Conservation (phyloP, 2,797 vertebrate genomes). For the Ctenosaura bakeri region DNA sequence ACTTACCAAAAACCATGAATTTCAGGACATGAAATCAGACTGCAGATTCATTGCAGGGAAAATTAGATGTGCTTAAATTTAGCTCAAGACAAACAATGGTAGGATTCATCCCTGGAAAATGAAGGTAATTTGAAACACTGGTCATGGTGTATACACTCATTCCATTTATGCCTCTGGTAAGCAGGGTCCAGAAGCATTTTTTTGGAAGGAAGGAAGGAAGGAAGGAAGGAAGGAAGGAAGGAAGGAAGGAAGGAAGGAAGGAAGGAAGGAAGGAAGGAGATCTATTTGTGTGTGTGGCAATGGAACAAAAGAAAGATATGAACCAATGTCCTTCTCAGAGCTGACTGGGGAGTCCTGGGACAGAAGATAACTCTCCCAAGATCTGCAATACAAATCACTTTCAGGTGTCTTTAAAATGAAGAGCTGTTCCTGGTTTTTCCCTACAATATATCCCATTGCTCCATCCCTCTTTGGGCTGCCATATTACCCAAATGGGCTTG, state of each 20-base stretch:
- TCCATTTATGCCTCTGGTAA: not conserved
- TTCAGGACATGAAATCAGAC: not conserved
- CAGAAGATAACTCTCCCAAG: not conserved
- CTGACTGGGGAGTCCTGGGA: not conserved
- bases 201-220: too few relatives aligned
- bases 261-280: not conserved
- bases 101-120: not conserved
- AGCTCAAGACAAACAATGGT: not conserved
- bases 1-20: constrained; percentile 14
- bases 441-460: not conserved
- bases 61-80: constrained; percentile 1
- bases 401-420: too few relatives aligned
- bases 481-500: too few relatives aligned
- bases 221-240: too few relatives aligned
- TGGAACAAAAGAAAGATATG: not conserved
- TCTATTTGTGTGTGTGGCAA: not conserved
- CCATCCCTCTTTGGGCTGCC: not conserved
- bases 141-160: not conserved
- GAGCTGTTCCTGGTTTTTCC: not conserved
- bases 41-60: not conserved
- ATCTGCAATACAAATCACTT: not conserved
- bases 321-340: not conserved
- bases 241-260: too few relatives aligned
- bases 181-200: not conserved
- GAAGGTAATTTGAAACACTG: not conserved